Conservation (phyloP, 2,797 vertebrate genomes). For the Triplophysa yarkandensis region DNA sequence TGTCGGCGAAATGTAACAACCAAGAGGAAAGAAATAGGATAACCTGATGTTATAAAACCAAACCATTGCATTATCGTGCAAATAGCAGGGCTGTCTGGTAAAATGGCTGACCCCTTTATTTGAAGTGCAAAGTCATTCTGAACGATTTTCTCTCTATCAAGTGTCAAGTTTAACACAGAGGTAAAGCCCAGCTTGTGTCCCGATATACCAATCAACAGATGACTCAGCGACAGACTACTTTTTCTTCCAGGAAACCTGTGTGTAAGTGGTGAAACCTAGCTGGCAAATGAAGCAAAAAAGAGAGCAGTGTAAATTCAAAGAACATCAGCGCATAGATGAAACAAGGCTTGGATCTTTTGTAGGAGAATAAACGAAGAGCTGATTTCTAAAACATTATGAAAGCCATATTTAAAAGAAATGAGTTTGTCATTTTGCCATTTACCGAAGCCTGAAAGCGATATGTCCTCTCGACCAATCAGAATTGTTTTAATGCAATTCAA, state of each 20-base stretch:
- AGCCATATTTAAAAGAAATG: too few species aligned
- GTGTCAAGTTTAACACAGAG: neutral
- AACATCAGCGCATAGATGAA: neutral
- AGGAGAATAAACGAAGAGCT: too few species aligned
- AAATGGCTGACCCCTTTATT: slow-evolving; percentile 2
- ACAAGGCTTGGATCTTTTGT: too few species aligned
- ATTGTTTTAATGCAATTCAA: too few species aligned
- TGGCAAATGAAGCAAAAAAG: neutral
- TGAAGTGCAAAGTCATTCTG: slow-evolving; percentile 3
- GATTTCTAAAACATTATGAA: too few species aligned
- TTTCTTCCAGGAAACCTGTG: neutral
- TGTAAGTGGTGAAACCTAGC: neutral
- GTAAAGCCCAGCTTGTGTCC: neutral
- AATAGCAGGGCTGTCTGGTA: neutral
- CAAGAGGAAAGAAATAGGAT: slow-evolving; percentile 5
- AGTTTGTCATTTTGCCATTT: too few species aligned
- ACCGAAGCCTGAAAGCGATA: too few species aligned
- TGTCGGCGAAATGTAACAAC: neutral
- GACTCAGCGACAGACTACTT: slow-evolving; percentile 8
- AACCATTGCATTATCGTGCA: neutral
- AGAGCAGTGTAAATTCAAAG: too few species aligned
- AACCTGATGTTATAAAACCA: neutral
- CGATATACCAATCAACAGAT: neutral
- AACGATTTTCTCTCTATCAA: neutral
- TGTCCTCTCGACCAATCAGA: too few species aligned